Percentiles rank a stretch among this genome's conserved stretches.
phyloP scores from a whole-genome alignment of 1,140 invertebrate species.

The Stegodyphus dumicola region DNA sequence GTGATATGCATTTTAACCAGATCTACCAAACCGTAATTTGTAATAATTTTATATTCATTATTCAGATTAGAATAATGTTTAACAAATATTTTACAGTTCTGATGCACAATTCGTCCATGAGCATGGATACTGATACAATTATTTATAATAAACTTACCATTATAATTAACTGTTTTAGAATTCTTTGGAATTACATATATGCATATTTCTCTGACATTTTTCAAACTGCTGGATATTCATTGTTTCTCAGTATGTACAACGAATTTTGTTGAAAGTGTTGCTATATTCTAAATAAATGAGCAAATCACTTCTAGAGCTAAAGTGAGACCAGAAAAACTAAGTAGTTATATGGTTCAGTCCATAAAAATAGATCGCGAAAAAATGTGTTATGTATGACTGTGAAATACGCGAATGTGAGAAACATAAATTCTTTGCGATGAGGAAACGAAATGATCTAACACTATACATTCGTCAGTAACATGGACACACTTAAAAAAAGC shows the following conservation, averaged over 20 bases:
- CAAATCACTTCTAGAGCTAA: constrained; percentile 37
- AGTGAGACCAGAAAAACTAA: constrained; percentile 34
- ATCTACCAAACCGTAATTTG: no score
- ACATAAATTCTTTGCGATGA: constrained; percentile 54
- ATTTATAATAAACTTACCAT: no score
- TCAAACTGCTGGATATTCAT: neutral
- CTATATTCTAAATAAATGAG: constrained; percentile 54
- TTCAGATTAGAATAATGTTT: no score
- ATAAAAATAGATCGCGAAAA: constrained; percentile 60
- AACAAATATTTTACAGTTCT: no score
- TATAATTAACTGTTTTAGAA: neutral
- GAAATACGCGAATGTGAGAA: constrained; percentile 35
- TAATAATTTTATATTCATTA: no score
- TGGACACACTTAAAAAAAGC: constrained; percentile 61
- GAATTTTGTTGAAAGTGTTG: constrained; percentile 22
- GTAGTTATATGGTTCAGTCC: neutral
- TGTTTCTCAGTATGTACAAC: constrained; percentile 17
- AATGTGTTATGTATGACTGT: constrained; percentile 57
- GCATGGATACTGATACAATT: no score
- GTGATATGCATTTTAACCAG: no score
- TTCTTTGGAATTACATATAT: neutral
- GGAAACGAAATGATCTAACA: constrained; percentile 47
- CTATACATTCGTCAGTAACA: constrained; percentile 58
- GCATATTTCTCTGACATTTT: neutral
- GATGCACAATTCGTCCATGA: no score